Conservation (phyloP, 2,113 vertebrate genomes). For the Stigmatopora argus region DNA sequence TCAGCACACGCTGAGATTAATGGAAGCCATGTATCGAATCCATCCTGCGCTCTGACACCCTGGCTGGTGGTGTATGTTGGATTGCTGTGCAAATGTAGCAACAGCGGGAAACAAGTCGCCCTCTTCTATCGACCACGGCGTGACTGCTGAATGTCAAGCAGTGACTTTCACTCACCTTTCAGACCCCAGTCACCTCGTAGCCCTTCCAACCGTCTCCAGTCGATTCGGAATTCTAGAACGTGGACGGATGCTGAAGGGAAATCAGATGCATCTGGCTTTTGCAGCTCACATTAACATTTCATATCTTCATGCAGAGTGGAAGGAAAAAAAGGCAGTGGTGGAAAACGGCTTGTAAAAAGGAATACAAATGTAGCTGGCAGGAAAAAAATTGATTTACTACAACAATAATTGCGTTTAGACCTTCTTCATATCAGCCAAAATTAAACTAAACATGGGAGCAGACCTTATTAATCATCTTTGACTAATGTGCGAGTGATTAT, state of each 20-base stretch:
- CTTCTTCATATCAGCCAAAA: neutral
- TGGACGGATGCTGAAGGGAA: conserved; percentile 8
- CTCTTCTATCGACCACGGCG: conserved; percentile 13
- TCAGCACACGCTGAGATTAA: conserved; percentile 36
- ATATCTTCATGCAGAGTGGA: conserved; percentile 25
- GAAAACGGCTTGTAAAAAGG: conserved; percentile 4
- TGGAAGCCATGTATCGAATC: conserved; percentile 36
- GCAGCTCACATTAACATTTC: conserved; percentile 26
- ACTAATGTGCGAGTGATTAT: no score
- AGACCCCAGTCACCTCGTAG: conserved; percentile 14
- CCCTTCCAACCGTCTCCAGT: conserved; percentile 16
- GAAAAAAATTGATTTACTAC: neutral
- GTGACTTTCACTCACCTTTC: conserved; percentile 6
- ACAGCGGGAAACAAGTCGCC: conserved; percentile 22
- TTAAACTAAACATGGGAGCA: neutral
- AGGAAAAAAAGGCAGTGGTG: conserved; percentile 10
- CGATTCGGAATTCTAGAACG: conserved; percentile 3
- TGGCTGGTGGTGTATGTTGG: conserved; percentile 10
- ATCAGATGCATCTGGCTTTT: conserved; percentile 23
- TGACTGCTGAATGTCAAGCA: conserved; percentile 35
- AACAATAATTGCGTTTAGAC: neutral
- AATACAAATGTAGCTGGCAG: neutral
- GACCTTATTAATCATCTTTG: neutral
- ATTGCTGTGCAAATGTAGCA: conserved; percentile 25
- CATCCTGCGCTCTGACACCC: conserved; percentile 26